phyloP scores from a whole-genome alignment of 2,113 vertebrate species.

The Herpetotheres cachinnans region DNA sequence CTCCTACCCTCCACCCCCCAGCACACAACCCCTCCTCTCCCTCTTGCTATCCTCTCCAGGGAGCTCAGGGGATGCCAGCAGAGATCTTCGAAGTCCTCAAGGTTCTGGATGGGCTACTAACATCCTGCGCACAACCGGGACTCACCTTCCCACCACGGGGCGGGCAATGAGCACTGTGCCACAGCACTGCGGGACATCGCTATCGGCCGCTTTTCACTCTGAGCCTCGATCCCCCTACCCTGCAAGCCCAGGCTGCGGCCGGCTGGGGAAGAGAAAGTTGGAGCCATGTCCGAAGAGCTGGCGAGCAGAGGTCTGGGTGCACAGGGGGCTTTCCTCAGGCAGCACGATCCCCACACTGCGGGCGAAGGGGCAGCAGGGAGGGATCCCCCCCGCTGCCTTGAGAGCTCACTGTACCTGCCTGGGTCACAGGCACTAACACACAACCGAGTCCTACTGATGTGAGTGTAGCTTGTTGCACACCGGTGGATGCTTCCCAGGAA shows the following conservation, averaged over 20 bases:
- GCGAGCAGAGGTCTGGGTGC: neutral
- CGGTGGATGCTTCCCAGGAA: neutral
- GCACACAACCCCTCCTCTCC: neutral
- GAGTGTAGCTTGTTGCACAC: neutral
- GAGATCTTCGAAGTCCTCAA: neutral
- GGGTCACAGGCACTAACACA: neutral
- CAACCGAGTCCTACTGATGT: accelerated
- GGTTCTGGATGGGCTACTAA: neutral
- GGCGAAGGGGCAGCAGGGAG: neutral
- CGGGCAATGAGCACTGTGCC: accelerated
- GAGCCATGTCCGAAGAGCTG: neutral
- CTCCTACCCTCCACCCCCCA: neutral
- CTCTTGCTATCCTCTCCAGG: neutral
- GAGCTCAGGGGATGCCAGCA: neutral
- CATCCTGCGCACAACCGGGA: neutral
- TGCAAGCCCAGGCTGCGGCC: neutral
- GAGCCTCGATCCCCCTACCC: neutral
- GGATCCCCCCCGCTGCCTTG: neutral
- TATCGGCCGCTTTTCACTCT: neutral
- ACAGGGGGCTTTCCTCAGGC: neutral
- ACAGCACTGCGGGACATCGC: accelerated
- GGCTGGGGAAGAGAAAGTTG: neutral
- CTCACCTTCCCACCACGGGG: neutral
- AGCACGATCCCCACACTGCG: neutral
- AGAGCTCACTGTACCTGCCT: neutral